Conservation (phyloP, 2,797 vertebrate genomes). For the Eospalax fontanierii region DNA sequence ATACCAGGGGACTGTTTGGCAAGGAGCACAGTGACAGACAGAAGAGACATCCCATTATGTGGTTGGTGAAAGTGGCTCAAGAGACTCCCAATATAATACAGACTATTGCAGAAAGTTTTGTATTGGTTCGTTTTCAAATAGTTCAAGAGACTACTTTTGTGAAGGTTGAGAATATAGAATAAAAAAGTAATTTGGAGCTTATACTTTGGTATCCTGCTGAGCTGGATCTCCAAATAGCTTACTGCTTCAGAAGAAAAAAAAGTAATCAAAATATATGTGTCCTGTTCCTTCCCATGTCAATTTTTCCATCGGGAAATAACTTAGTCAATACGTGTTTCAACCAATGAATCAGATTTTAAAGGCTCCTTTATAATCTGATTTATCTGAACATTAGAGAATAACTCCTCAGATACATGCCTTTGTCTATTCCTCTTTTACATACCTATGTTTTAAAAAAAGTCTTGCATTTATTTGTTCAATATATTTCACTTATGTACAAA, state of each 20-base stretch:
- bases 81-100: no score
- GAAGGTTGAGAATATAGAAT: background rate
- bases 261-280: background rate
- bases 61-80: no score
- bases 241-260: background rate
- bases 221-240: background rate
- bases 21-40: no score
- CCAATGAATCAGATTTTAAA: background rate
- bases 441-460: conserved; percentile 9
- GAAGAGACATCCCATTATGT: no score
- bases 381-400: background rate
- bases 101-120: background rate
- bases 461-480: background rate
- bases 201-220: background rate
- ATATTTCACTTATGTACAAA: background rate
- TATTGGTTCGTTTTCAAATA: background rate
- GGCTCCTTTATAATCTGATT: background rate
- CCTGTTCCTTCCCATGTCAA: background rate
- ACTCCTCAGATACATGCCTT: background rate
- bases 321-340: background rate
- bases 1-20: no score
- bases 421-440: background rate
- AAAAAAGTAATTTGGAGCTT: no score
- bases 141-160: background rate
- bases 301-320: background rate